These are phyloP conservation scores for Drosophila mauritiana DNA, from an alignment of 1,140 invertebrate species.

Conservation along the genomic window DNA sequence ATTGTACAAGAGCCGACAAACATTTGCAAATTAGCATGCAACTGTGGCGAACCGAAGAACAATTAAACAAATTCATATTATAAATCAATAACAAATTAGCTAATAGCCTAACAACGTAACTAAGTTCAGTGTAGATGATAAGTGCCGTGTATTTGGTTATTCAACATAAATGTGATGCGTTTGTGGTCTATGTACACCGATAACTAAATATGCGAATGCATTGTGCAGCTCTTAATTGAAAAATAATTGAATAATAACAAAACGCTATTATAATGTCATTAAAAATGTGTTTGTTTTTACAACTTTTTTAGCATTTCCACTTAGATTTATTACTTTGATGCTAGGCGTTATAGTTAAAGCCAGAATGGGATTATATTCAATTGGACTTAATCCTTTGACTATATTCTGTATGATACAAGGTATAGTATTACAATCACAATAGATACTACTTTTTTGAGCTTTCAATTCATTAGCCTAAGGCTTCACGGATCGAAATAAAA, in stretches of 20 bases:
- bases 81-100: slow-evolving; percentile 49
- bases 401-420: too few species aligned
- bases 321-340: too few species aligned
- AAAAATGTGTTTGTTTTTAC: neutral
- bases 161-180: slow-evolving; percentile 7
- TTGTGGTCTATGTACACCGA: slow-evolving; percentile 15
- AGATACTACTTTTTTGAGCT: neutral
- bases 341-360: too few species aligned
- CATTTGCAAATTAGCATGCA: slow-evolving; percentile 15
- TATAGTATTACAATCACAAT: neutral
- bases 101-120: slow-evolving; percentile 17
- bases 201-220: slow-evolving; percentile 1
- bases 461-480: neutral
- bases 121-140: slow-evolving; percentile 1
- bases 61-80: slow-evolving; percentile 28
- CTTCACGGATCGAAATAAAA: neutral
- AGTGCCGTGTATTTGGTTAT: neutral
- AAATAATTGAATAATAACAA: slow-evolving; percentile 7
- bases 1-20: slow-evolving; percentile 7
- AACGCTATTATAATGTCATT: neutral
- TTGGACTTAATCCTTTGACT: too few species aligned
- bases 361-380: too few species aligned
- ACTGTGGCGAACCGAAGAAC: slow-evolving; percentile 28
- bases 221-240: neutral
- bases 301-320: neutral